These are phyloP conservation scores for Oxyruncus cristatus DNA, from an alignment of 2,113 vertebrate genomes.

Conservation along the genomic window DNA sequence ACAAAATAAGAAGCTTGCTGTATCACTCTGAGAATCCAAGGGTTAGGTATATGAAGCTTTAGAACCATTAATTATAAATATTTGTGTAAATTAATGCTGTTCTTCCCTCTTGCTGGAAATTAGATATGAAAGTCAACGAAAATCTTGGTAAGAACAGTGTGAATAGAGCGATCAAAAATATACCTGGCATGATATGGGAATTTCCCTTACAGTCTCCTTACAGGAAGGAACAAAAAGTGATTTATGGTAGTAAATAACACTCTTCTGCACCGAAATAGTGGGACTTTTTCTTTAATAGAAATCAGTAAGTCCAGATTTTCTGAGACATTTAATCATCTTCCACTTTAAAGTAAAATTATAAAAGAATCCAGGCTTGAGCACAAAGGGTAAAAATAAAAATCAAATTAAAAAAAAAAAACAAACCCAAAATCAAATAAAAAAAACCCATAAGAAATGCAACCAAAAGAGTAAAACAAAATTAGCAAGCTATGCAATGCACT, in stretches of 20 bases:
- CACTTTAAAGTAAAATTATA: background rate
- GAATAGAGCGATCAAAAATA: background rate
- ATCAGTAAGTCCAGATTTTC: background rate
- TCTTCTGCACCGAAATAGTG: background rate
- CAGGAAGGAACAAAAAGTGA: background rate
- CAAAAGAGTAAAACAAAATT: background rate
- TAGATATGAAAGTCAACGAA: background rate
- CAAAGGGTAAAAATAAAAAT: background rate
- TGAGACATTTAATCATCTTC: background rate
- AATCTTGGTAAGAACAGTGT: background rate
- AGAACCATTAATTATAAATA: background rate
- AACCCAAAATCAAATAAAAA: background rate
- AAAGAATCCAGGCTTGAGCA: background rate
- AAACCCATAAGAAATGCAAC: background rate
- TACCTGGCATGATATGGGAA: background rate
- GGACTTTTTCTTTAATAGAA: background rate
- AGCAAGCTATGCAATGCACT: background rate
- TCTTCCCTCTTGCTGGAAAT: background rate
- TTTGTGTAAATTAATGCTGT: background rate
- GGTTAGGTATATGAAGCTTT: rapidly evolving
- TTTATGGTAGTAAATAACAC: background rate
- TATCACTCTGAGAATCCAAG: background rate
- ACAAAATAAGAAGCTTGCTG: background rate
- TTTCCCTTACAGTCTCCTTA: background rate
- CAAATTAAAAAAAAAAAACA: background rate